These are phyloP conservation scores for Drosophila novamexicana DNA, from an alignment of 1,140 invertebrate species.

Conservation along the genomic window DNA sequence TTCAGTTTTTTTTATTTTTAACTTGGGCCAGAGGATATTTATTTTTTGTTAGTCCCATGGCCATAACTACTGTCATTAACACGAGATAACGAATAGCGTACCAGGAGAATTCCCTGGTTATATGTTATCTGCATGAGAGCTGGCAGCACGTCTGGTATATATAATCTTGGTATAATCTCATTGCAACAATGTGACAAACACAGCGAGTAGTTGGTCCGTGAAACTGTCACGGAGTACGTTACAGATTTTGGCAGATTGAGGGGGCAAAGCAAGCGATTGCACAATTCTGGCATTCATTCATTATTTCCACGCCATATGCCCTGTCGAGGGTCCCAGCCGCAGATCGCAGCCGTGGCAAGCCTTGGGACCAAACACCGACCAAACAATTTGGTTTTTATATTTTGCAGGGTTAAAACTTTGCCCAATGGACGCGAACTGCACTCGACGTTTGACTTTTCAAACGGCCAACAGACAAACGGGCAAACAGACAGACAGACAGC, in stretches of 20 bases:
- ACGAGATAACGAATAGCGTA: neutral
- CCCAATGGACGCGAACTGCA: slow-evolving; percentile 56
- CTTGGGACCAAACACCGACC: slow-evolving; percentile 35
- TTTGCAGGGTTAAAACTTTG: slow-evolving; percentile 53
- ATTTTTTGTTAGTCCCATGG: too few relatives aligned
- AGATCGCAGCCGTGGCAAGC: slow-evolving; percentile 18
- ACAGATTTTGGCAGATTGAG: slow-evolving; percentile 49
- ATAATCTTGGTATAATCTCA: slow-evolving; percentile 20
- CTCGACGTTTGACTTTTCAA: slow-evolving; percentile 69
- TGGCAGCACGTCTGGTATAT: neutral
- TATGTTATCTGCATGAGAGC: slow-evolving; percentile 12
- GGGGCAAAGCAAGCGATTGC: neutral
- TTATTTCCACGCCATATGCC: slow-evolving; percentile 64
- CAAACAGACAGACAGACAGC: neutral
- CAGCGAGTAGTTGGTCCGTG: slow-evolving; percentile 29
- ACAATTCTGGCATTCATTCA: slow-evolving; percentile 53
- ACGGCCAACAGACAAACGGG: slow-evolving; percentile 26
- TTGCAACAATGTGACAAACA: slow-evolving; percentile 29
- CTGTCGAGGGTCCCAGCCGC: slow-evolving; percentile 5
- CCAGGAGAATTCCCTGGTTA: too few relatives aligned
- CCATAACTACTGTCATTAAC: neutral
- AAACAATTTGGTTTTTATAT: slow-evolving; percentile 62
- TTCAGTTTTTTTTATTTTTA: too few relatives aligned
- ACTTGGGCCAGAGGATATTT: too few relatives aligned
- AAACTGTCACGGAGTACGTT: slow-evolving; percentile 60